These are phyloP conservation scores for Hippasteria phrygiana DNA, from an alignment of 53 echinoderm and acorn worm species.

Conservation along the genomic window DNA sequence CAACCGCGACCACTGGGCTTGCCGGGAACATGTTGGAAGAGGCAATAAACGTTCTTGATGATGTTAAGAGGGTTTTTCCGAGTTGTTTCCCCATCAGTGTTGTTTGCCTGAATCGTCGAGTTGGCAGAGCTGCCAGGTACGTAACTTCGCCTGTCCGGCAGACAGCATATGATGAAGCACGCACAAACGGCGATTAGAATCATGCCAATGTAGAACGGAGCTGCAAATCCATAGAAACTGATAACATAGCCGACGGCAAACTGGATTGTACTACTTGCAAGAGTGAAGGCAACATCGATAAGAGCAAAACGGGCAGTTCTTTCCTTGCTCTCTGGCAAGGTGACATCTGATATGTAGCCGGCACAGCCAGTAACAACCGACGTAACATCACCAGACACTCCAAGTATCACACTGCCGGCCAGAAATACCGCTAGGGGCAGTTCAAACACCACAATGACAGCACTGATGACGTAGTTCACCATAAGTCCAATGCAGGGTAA, in stretches of 20 bases:
- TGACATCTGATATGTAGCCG: conserved; percentile 67
- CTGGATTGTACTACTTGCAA: conserved; percentile 37
- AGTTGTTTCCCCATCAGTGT: too few relatives aligned
- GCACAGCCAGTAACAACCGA: conserved; percentile 55
- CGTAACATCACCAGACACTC: conserved; percentile 49
- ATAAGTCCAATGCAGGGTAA: conserved; percentile 38
- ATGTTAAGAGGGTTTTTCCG: neutral
- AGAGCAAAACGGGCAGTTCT: conserved; percentile 19
- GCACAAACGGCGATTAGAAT: conserved; percentile 3
- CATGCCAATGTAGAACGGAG: conserved; percentile 12
- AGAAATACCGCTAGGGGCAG: conserved; percentile 54
- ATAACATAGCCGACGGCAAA: conserved; percentile 46
- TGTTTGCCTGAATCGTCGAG: neutral
- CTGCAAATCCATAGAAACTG: neutral
- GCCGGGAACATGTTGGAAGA: conserved; percentile 13
- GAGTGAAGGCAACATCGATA: conserved; percentile 28
- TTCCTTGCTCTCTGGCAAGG: conserved; percentile 21
- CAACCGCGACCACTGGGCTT: neutral
- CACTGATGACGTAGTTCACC: conserved; percentile 4
- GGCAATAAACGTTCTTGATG: neutral
- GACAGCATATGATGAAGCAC: conserved; percentile 12
- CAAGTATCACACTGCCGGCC: conserved; percentile 46
- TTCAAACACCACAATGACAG: conserved; percentile 56
- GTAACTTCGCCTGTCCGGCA: conserved; percentile 19
- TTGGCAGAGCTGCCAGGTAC: neutral